phyloP scores from a whole-genome alignment of 2,797 vertebrate species.

The Pseudopleuronectes americanus region DNA sequence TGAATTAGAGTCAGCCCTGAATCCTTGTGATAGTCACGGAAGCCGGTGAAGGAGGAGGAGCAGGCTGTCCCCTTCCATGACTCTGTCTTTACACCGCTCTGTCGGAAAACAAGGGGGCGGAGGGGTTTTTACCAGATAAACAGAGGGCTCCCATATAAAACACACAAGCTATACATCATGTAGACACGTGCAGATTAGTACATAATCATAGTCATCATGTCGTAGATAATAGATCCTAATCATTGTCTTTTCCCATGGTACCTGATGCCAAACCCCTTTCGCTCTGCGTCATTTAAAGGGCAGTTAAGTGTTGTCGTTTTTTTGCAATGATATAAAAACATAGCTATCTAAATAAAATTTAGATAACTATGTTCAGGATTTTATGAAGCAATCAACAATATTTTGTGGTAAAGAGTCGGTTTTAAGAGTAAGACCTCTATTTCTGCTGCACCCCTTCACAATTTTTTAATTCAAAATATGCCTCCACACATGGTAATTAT shows the following conservation, averaged over 20 bases:
- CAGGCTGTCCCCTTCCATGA: constrained; percentile 58
- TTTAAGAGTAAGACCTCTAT: neutral
- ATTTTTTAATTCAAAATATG: neutral
- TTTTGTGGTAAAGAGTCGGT: neutral
- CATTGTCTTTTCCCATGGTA: neutral
- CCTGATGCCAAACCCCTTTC: too few relatives aligned
- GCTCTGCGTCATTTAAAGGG: too few relatives aligned
- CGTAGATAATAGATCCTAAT: constrained; percentile 16
- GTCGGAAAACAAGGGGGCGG: constrained; percentile 30
- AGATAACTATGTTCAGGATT: neutral
- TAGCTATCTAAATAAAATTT: neutral
- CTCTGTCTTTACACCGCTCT: constrained; percentile 47
- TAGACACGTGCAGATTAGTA: constrained; percentile 4
- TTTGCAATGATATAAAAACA: neutral
- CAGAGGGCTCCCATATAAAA: constrained; percentile 5
- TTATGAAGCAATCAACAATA: neutral
- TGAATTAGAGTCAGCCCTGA: constrained; percentile 91
- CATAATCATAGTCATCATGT: constrained; percentile 5
- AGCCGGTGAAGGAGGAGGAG: constrained; percentile 74
- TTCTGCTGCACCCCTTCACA: neutral
- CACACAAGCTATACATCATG: constrained; percentile 13
- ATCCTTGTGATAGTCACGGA: constrained; percentile 90
- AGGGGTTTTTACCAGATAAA: constrained; percentile 25
- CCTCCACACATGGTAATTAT: constrained; percentile 13
- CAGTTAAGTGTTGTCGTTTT: too few relatives aligned